Percentiles rank a stretch among this genome's conserved stretches.
Evolutionary conservation across 1,140 invertebrate species (phyloP).

Genomic region (Heliothis subflexa): DNA sequence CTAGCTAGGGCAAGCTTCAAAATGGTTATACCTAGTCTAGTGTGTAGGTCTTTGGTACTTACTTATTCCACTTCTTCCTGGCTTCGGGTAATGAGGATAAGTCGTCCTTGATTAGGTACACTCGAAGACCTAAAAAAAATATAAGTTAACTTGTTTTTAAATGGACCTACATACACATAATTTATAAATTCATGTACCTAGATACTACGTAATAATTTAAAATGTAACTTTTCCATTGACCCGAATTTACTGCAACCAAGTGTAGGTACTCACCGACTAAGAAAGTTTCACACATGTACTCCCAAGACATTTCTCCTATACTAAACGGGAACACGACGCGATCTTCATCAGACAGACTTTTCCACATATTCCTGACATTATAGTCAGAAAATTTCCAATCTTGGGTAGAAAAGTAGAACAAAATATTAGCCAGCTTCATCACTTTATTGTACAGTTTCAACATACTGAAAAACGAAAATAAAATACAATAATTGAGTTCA

Average conservation of each 20-base stretch:
- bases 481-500: neutral
- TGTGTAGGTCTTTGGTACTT: constrained; percentile 19
- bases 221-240: no score
- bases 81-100: constrained; percentile 88
- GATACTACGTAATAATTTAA: no score
- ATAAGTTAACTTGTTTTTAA: neutral
- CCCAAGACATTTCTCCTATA: constrained; percentile 90
- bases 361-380: constrained; percentile 87
- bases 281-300: constrained; percentile 74
- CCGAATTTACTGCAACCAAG: no score
- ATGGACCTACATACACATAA: no score
- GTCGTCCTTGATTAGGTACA: constrained; percentile 91
- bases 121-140: constrained; percentile 86
- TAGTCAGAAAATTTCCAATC: constrained; percentile 90
- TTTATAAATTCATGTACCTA: no score
- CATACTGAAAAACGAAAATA: constrained; percentile 84
- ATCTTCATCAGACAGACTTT: constrained; percentile 88
- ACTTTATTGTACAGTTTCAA: constrained; percentile 90
- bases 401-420: constrained; percentile 91
- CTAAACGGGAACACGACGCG: constrained; percentile 90
- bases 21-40: neutral
- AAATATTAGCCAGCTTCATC: constrained; percentile 88
- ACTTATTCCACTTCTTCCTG: constrained; percentile 87
- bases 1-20: no score
- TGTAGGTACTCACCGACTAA: constrained; percentile 60